Conservation (phyloP, 2,888 invertebrate genomes). For the Perizoma affinitatum region DNA sequence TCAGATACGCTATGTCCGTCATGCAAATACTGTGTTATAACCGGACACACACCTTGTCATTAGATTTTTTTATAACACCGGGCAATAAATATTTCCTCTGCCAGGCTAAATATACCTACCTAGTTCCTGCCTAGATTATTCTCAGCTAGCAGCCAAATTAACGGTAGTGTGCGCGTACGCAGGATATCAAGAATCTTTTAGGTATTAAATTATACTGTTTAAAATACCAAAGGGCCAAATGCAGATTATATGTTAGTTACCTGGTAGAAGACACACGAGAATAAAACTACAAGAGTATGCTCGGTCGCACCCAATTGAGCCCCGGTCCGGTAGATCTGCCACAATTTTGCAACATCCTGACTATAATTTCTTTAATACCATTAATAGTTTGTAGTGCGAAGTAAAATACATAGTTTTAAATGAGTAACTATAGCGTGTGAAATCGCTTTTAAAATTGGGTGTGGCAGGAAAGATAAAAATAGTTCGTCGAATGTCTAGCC, state of each 20-base stretch:
- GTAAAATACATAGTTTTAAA: slow-evolving; percentile 48
- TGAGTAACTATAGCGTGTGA: slow-evolving; percentile 45
- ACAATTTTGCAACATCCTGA: too few species aligned
- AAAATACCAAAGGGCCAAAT: neutral
- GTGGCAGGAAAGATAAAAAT: slow-evolving; percentile 33
- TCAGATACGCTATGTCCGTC: too few species aligned
- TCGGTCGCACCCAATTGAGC: slow-evolving; percentile 7
- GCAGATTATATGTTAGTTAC: neutral
- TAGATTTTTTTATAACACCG: neutral
- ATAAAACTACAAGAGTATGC: neutral
- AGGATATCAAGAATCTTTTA: neutral
- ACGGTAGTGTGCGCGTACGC: slow-evolving; percentile 1
- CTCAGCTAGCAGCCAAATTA: slow-evolving; percentile 1
- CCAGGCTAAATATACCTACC: slow-evolving; percentile 1
- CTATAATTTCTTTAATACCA: slow-evolving; percentile 49
- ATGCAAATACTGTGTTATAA: neutral
- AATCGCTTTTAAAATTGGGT: slow-evolving; percentile 41
- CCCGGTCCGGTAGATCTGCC: too few species aligned
- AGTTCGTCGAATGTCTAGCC: slow-evolving; percentile 12
- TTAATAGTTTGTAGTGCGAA: slow-evolving; percentile 43
- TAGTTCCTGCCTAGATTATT: slow-evolving; percentile 10
- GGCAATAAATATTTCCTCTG: slow-evolving; percentile 6
- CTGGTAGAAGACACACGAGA: slow-evolving; percentile 1
- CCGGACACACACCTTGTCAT: slow-evolving; percentile 2
- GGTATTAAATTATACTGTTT: too few species aligned